Evolutionary conservation across 2,113 vertebrate species (phyloP).

Genomic region (Chamaea fasciata): DNA sequence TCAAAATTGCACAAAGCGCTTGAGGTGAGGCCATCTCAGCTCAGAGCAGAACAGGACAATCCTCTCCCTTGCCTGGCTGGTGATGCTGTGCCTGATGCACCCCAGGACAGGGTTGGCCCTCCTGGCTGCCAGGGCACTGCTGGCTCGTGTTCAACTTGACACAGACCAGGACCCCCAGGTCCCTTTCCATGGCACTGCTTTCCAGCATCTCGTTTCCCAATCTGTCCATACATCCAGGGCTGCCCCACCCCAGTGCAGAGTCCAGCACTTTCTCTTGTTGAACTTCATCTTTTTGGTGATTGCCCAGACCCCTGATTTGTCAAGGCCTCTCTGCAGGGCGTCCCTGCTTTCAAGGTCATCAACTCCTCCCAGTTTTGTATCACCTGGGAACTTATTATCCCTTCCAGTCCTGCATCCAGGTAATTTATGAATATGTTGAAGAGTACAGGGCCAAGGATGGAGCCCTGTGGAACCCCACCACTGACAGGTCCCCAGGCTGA

Average conservation of each 20-base stretch:
- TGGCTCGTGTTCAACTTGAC: not conserved
- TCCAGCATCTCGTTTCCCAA: too few relatives aligned
- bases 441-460: fast-evolving
- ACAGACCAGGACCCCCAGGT: not conserved
- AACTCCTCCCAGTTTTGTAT: fast-evolving
- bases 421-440: not conserved
- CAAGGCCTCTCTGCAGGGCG: not conserved
- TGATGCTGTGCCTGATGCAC: not conserved
- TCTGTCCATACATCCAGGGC: too few relatives aligned
- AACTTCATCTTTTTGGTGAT: not conserved
- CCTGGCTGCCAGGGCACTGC: not conserved
- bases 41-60: not conserved
- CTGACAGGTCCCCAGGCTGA: not conserved
- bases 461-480: not conserved
- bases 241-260: not conserved
- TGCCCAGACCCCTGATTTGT: too few relatives aligned
- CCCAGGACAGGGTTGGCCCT: not conserved
- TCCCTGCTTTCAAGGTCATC: not conserved
- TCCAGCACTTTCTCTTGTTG: fast-evolving
- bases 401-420: not conserved
- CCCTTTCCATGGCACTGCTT: not conserved
- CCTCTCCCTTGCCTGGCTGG: fast-evolving
- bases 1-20: too few relatives aligned
- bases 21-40: fast-evolving
- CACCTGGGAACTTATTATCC: fast-evolving